These are phyloP conservation scores for Halcyon malimbica DNA, from an alignment of 2,113 vertebrate species.

Conservation along the genomic window DNA sequence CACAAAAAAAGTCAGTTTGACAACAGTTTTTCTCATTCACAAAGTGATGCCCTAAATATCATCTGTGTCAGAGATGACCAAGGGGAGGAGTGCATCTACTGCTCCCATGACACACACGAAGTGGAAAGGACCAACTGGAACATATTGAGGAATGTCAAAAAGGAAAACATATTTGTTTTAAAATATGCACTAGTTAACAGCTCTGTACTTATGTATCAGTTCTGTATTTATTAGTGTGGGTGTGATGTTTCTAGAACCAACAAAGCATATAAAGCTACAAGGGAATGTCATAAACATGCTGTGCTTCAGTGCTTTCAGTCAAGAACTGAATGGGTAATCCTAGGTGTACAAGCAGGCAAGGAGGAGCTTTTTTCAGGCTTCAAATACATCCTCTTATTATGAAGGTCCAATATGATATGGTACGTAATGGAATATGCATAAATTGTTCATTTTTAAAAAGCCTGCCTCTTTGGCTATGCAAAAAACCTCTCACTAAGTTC, in stretches of 20 bases:
- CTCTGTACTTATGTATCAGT: not conserved
- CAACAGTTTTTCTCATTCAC: not conserved
- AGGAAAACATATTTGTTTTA: not conserved
- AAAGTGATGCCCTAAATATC: not conserved
- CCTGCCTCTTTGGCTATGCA: not conserved
- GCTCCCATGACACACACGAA: not conserved
- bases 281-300: not conserved
- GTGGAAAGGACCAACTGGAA: not conserved
- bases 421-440: not conserved
- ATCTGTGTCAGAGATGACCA: not conserved
- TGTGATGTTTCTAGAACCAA: not conserved
- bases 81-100: not conserved
- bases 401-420: not conserved
- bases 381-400: not conserved
- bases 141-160: not conserved
- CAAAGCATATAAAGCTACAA: not conserved
- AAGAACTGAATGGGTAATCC: not conserved
- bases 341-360: not conserved
- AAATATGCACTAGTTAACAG: not conserved
- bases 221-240: not conserved
- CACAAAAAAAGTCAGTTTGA: not conserved
- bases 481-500: not conserved
- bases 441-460: not conserved
- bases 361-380: not conserved
- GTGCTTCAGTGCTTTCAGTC: not conserved